A percentile compares a stretch with the other conserved stretches of the same genome.
These are phyloP conservation scores for Gastrophysa polygoni DNA, from an alignment of 2,888 invertebrate species.

Conservation along the genomic window DNA sequence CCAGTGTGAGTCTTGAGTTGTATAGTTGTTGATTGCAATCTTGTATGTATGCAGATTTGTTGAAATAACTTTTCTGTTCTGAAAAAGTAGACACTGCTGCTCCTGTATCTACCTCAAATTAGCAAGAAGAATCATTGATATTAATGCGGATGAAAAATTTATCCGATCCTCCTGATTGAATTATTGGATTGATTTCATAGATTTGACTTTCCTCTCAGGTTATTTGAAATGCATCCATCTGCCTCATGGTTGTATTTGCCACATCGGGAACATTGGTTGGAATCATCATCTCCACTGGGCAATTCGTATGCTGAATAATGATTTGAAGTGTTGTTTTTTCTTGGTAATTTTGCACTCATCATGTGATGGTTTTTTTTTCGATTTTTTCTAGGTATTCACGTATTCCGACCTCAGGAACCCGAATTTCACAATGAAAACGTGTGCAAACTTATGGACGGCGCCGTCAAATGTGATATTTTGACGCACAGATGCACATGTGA, in stretches of 20 bases:
- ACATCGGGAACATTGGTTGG: neutral
- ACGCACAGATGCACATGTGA: neutral
- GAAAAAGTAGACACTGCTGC: slow-evolving; percentile 3
- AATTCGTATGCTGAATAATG: neutral
- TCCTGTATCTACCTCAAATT: slow-evolving; percentile 5
- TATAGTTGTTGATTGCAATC: slow-evolving; percentile 2
- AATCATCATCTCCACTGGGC: neutral
- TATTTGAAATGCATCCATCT: neutral
- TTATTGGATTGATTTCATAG: neutral
- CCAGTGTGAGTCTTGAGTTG: slow-evolving; percentile 6
- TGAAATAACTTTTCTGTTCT: neutral
- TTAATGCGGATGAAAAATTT: neutral
- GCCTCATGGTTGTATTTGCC: neutral
- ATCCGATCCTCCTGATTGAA: neutral
- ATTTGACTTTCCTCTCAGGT: neutral
- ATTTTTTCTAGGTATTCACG: too few relatives aligned
- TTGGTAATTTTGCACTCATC: neutral
- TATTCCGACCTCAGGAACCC: too few relatives aligned
- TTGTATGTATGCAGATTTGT: neutral
- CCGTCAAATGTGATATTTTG: too few relatives aligned
- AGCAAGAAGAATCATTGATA: neutral
- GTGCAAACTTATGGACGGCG: too few relatives aligned
- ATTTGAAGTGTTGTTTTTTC: neutral
- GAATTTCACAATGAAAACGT: too few relatives aligned
- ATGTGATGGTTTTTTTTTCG: too few relatives aligned